Evolutionary conservation across 92 coral and sea anemone genomes (phyloP), one percentile per base, ranked within the genome.

Genomic region (Desmophyllum pertusum): DNA sequence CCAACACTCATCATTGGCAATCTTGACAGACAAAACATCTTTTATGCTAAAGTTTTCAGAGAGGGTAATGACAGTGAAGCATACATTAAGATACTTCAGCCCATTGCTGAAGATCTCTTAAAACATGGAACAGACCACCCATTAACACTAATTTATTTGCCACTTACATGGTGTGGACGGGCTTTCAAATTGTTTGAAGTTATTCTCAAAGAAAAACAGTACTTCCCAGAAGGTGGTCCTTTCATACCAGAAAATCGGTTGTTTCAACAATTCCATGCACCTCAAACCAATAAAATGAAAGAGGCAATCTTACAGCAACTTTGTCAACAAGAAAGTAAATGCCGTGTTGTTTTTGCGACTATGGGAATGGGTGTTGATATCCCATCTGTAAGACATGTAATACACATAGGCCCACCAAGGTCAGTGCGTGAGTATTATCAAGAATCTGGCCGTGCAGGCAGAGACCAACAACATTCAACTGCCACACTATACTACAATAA

Each of bases 191-290:
- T 91, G 46, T 85, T 88, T 83, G 92, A 79, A 31, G 29, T 6
- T 14, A 48, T 79, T 64, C 36, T 63, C 2, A 63, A 79, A 17
- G 74, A 63, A 9, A 76, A 85, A 35, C 92, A 89, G 48, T 92
- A 75, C 78, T 72, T 71, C 33, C 90, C 92, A 69, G 84, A 42
- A 53, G 73, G 52, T 4, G 86, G 42, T 8, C 88, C 86, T 7
- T 35, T 52, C 8, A 64, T 71, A 9, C 92, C 92, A 1, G 65
- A 79, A 55, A 78, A 71, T 25, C 84, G 91, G 25, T 80, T 92
- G 35, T 89, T 88, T 89, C 89, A 84, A 40, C 90, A 88, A 53
- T 92, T 88, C 53, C 90, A 86, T 78, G 59, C 92, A 0, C 95
- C 92, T 1, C 95, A 92, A 41, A 88, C 95, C 51, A 41, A 27